Evolutionary conservation across 2,888 invertebrate species (phyloP), one percentile per base, ranked within the genome.

Genomic region (Hypercompe scribonia): DNA sequence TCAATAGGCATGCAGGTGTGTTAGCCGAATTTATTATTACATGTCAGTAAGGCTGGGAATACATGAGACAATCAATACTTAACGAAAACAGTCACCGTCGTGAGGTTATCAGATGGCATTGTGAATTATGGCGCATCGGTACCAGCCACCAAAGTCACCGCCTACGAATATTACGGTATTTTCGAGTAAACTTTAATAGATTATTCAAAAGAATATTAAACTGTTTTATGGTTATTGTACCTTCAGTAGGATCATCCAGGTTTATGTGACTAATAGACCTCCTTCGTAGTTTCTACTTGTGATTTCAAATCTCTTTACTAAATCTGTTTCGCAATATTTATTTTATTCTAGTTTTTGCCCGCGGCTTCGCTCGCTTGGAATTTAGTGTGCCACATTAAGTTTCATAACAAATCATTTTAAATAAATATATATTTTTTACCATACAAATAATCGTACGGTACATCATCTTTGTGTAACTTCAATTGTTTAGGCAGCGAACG

Each of bases 131-230:
- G 87, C 87, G 86, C 86, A 86, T 86, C 86, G 90, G 94, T 94
- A 84, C 92, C 93, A 91, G 90, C 84, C 91, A 82, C 90, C 89
- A 92, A 85, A 89, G 87, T 92, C 93, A 86, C 92, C 90, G 87
- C 89, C 87, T 84, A 87, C 87, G 73, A 84, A 88, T 86, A 88
- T 88, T 84, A 86, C 84, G 78, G 86, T 87, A 88, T 86, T 87
- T 89, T 89, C 85, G 87, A 88, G 85, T 85, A 86, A 84, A 82
- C 73, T 77, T 77, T 73, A 66, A 75, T 80, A 81, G 74, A 82
- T 78, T 80, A 72, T 78, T 79, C 77, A 75, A 72, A 74, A 75
- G 79, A 78, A 83, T 46, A 34, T 66, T 78, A 74, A 71, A 78
- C 34, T 54, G 36, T 63, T 83, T 85, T 85, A 85, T 76, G 71